Base-by-base conservation (phyloP, 2,888 invertebrate genomes). In the Caenorhabditis sp. region DNA sequence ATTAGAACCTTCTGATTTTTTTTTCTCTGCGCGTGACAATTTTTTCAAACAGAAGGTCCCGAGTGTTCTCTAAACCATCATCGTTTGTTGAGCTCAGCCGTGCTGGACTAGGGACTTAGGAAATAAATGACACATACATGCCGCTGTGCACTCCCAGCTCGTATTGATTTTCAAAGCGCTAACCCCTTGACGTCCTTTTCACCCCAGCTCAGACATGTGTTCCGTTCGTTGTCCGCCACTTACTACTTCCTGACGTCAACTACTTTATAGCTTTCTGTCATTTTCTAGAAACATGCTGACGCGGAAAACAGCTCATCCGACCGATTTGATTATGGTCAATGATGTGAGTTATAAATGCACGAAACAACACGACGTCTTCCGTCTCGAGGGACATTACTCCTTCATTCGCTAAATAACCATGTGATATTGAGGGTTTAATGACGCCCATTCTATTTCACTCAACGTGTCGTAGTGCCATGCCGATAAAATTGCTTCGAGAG, bases 141-240 rank as follows among this genome's bases (percentile, higher is more conserved):
- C 32, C 4, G 72, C 47, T 44, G 71, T 64, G 72, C 64, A 72
- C 51, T 60, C 55, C 37, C 58, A 26, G 64, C 64, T 51, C 44
- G 50, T 76, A 76, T 76, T 68, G 76, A 76, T 76, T 76, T 76
- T 74, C 28, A 22, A 58, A 67, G 64, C 76, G 51, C 67, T 60
- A 28, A 56, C 40, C 44, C 60, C 37, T 24, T 18, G 32, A 20
- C n/a, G 47, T 58, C 22, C 13, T 26, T 11, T 67, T 32, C 55
- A 9, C 32, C 47, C 47, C 18, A 6, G 47, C 47, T 47, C 47
- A 47, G 47, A 47, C 47, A 47, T 47, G 47, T 47, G 47, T 47
- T 47, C 47, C 8, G 4, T 47, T n/a, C n/a, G n/a, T n/a, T n/a
- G n/a, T n/a, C n/a, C 11, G 2, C 47, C 20, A n/a, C 47, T n/a